Evolutionary conservation across 2,888 invertebrate genomes (phyloP).

Genomic region (Lasioglossum oenotherae): DNA sequence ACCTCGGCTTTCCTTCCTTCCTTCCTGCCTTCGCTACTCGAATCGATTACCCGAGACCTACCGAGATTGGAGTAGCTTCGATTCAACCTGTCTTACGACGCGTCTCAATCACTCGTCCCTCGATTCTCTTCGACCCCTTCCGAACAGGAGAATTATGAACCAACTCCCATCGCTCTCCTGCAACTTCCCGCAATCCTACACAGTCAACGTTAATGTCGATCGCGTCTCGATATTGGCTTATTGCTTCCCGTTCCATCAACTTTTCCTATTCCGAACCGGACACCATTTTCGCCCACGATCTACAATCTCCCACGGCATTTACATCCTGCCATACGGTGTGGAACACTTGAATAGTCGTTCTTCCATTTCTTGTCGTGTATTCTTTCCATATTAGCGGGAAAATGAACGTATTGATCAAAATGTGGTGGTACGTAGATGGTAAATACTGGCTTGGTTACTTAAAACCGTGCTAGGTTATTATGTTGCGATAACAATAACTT

Average conservation of each 20-base stretch:
- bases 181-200: not conserved
- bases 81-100: slow-evolving; percentile 66
- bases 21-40: slow-evolving; percentile 56
- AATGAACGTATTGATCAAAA: no score
- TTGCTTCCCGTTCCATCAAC: not conserved
- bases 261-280: not conserved
- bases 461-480: no score
- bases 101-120: slow-evolving; percentile 56
- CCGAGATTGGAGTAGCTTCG: slow-evolving; percentile 75
- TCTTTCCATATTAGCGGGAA: no score
- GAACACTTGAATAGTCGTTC: no score
- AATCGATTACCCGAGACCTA: slow-evolving; percentile 77
- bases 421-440: no score
- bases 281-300: not conserved
- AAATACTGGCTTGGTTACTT: no score
- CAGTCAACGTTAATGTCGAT: not conserved
- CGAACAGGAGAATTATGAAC: slow-evolving; percentile 48
- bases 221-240: slow-evolving; percentile 7
- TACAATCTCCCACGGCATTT: no score
- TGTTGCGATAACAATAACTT: no score
- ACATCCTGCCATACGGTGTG: no score
- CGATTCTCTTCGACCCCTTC: slow-evolving; percentile 32
- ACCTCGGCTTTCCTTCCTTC: slow-evolving; percentile 27
- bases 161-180: slow-evolving; percentile 1
- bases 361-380: no score